Percentiles rank a stretch among this genome's conserved stretches.
Conservation (phyloP, 2,888 invertebrate species). For the Nowickia ferox region DNA sequence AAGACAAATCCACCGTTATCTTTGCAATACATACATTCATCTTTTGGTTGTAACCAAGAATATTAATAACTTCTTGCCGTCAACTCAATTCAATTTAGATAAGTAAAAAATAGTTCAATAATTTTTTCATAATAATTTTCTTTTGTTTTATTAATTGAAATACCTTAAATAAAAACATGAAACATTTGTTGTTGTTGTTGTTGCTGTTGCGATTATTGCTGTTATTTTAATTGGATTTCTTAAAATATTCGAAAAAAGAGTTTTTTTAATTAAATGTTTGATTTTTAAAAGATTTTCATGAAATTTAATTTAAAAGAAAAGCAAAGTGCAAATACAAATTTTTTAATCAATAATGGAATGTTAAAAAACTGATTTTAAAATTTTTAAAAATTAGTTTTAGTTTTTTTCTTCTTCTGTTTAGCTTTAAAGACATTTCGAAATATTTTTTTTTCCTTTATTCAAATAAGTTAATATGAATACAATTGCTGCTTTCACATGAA, state of each 20-base stretch:
- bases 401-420: slow-evolving; percentile 39
- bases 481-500: slow-evolving; percentile 9
- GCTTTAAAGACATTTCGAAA: slow-evolving; percentile 33
- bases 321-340: slow-evolving; percentile 65
- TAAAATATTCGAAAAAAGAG: slow-evolving; percentile 65
- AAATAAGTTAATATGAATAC: too few relatives aligned
- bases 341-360: slow-evolving; percentile 16
- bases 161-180: slow-evolving; percentile 67
- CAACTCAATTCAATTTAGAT: slow-evolving; percentile 58
- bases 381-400: neutral
- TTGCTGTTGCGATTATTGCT: slow-evolving; percentile 26
- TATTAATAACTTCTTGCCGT: too few relatives aligned
- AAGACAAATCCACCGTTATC: too few relatives aligned
- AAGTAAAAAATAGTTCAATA: slow-evolving; percentile 71
- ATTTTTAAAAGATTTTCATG: slow-evolving; percentile 55
- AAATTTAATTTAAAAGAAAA: slow-evolving; percentile 43
- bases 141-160: slow-evolving; percentile 73
- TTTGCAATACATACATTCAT: too few relatives aligned
- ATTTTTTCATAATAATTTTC: slow-evolving; percentile 70
- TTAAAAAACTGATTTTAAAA: slow-evolving; percentile 17
- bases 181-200: slow-evolving; percentile 48
- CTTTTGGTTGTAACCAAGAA: too few relatives aligned
- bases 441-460: neutral
- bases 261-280: slow-evolving; percentile 10
- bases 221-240: slow-evolving; percentile 58